Conservation (phyloP, 2,888 invertebrate species). For the Pseudolycoriella hygida region DNA sequence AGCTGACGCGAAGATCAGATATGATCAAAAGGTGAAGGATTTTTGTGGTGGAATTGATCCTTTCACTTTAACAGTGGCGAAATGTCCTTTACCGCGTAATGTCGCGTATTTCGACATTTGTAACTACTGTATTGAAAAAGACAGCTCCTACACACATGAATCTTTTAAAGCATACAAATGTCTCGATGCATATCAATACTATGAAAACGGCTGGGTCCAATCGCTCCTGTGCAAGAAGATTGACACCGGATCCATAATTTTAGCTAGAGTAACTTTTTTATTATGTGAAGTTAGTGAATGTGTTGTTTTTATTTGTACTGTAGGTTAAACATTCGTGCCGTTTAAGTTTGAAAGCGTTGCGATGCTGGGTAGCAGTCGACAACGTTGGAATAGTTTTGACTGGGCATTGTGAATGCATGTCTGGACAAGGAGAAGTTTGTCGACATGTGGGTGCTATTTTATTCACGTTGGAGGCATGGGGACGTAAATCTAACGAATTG, state of each 20-base stretch:
- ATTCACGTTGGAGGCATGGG: not conserved
- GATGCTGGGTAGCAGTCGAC: not conserved
- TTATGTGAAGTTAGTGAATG: too few relatives aligned
- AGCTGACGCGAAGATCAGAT: too few relatives aligned
- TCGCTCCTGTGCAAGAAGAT: too few relatives aligned
- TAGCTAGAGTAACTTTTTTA: too few relatives aligned
- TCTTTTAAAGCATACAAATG: not conserved
- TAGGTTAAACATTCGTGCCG: not conserved
- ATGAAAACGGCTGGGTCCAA: not conserved
- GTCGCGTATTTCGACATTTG: too few relatives aligned
- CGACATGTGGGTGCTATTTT: not conserved
- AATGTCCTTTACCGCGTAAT: too few relatives aligned
- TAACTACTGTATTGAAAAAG: too few relatives aligned
- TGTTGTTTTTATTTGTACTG: too few relatives aligned
- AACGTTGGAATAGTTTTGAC: not conserved
- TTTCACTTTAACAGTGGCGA: too few relatives aligned
- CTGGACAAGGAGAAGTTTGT: not conserved
- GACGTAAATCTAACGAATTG: not conserved
- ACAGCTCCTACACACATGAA: not conserved
- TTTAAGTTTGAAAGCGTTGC: not conserved
- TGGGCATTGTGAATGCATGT: not conserved
- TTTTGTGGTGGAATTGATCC: too few relatives aligned
- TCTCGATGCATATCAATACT: not conserved
- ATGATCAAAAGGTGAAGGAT: too few relatives aligned
- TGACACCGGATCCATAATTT: too few relatives aligned